A percentile compares a stretch with the other conserved stretches of the same genome.
Conservation (phyloP, 2,888 invertebrate species). For the Plebejus argus region DNA sequence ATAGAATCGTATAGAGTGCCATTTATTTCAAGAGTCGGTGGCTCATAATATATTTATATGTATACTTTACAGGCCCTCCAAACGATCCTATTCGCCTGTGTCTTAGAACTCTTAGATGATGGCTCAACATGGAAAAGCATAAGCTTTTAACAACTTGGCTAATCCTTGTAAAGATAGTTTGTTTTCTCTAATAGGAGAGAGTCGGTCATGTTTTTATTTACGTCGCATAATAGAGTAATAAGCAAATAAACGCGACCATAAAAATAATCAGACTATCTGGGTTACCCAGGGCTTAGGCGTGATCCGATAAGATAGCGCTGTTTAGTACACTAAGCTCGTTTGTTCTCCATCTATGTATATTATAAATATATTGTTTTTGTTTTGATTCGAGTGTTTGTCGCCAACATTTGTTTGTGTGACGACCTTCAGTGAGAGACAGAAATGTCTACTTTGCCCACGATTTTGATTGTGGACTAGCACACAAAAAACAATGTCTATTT, state of each 20-base stretch:
- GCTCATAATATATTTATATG: no score
- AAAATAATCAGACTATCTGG: slow-evolving; percentile 6
- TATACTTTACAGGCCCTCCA: no score
- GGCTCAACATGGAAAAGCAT: not conserved
- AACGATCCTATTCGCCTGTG: no score
- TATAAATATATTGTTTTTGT: slow-evolving; percentile 9
- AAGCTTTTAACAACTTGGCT: not conserved
- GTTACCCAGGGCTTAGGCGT: slow-evolving; percentile 14
- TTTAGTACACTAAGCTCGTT: not conserved
- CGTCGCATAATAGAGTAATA: not conserved
- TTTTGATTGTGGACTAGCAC: no score
- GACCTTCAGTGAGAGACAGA: not conserved
- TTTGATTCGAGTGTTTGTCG: slow-evolving; percentile 10
- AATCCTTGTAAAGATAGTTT: not conserved
- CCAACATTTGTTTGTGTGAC: not conserved
- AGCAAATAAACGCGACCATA: not conserved
- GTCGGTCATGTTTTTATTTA: not conserved
- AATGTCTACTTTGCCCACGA: not conserved
- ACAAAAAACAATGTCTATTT: not conserved
- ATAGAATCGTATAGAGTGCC: no score
- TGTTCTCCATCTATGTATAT: not conserved
- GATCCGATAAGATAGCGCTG: slow-evolving; percentile 16
- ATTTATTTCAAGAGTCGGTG: no score
- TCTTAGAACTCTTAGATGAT: no score
- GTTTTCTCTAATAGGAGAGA: not conserved